Conservation (phyloP, 2,113 vertebrate genomes). For the Podocnemis expansa region DNA sequence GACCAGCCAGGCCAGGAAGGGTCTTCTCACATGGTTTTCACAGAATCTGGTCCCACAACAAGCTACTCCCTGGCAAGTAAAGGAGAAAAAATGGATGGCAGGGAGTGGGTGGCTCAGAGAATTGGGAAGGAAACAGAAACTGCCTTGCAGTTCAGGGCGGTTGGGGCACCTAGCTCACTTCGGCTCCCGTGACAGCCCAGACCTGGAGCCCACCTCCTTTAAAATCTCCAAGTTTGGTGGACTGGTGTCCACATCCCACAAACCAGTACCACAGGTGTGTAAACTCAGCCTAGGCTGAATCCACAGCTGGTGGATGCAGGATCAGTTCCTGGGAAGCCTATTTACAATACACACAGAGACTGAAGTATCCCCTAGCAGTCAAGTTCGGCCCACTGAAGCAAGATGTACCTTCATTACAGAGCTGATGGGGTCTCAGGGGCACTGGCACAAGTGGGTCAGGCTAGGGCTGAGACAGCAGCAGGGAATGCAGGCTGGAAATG, state of each 20-base stretch:
- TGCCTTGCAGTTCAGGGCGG: background rate
- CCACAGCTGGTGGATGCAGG: background rate
- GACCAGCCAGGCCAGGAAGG: constrained; percentile 36
- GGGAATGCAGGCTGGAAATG: background rate
- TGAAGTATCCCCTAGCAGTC: background rate
- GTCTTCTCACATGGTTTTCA: background rate
- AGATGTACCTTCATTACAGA: background rate
- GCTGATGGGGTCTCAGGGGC: too few species aligned
- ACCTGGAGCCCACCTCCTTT: background rate
- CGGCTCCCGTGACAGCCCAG: background rate
- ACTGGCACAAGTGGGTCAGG: too few species aligned
- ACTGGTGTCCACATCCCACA: background rate
- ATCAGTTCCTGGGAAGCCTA: background rate
- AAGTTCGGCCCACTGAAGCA: background rate
- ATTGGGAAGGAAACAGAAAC: too few species aligned
- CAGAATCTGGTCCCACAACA: background rate
- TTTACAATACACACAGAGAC: background rate
- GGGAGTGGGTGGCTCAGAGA: background rate
- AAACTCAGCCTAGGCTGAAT: background rate
- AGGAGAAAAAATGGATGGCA: background rate
- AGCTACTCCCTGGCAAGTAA: background rate
- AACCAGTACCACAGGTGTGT: background rate
- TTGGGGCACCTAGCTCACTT: background rate
- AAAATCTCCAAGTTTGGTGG: background rate
- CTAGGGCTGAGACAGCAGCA: background rate